Evolutionary conservation across 2,797 vertebrate genomes (phyloP).

Genomic region (Acanthopagrus latus): DNA sequence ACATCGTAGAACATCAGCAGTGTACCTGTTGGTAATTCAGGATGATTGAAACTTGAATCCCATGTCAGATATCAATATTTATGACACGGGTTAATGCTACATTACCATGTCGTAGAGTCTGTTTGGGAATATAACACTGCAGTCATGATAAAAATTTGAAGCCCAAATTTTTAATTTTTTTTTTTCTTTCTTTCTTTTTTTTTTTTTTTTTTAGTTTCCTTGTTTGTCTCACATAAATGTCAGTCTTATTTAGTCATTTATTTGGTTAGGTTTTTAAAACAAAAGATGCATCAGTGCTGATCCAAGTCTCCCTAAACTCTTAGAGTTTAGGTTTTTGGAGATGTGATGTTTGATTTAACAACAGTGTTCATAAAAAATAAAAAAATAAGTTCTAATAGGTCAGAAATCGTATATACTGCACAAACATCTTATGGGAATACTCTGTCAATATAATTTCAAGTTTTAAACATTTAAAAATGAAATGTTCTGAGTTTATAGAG

Average conservation of each 20-base stretch:
- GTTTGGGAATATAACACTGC: constrained; percentile 19
- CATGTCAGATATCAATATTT: constrained; percentile 9
- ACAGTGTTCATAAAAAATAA: constrained; percentile 28
- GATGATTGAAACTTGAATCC: background rate
- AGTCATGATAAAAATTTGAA: constrained; percentile 14
- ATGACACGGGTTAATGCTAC: constrained; percentile 61
- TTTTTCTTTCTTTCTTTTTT: background rate
- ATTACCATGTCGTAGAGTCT: constrained; percentile 36
- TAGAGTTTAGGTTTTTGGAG: constrained; percentile 21
- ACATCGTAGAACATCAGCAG: constrained; percentile 17
- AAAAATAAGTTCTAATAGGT: constrained; percentile 23
- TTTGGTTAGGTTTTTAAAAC: constrained; percentile 10
- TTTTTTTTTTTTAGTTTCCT: background rate
- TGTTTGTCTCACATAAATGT: constrained; percentile 14
- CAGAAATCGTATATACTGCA: constrained; percentile 50
- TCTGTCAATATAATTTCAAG: constrained; percentile 72
- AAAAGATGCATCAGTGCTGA: constrained; percentile 41
- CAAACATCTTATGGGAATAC: constrained; percentile 64
- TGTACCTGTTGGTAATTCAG: constrained; percentile 28
- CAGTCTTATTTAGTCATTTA: constrained; percentile 1
- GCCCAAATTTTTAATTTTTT: constrained; percentile 1
- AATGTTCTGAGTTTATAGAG: constrained; percentile 72
- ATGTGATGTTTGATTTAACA: constrained; percentile 33
- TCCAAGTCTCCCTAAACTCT: constrained; percentile 17
- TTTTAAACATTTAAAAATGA: constrained; percentile 66